phyloP scores from a whole-genome alignment of 2,113 vertebrate genomes.

The Emydocephalus ijimae region DNA sequence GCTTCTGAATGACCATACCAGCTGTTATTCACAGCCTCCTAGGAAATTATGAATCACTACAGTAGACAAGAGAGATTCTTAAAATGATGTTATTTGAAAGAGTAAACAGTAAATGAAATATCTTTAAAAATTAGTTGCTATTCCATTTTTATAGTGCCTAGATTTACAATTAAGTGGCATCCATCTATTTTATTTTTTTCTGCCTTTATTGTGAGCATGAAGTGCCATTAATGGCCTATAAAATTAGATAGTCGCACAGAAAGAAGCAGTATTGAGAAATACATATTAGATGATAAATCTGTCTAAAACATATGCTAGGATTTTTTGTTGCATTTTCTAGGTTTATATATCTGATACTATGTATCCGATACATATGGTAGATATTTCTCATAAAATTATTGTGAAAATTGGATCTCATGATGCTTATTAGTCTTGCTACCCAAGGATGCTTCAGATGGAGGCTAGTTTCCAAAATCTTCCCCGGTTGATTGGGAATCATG shows the following conservation, averaged over 20 bases:
- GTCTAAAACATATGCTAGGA: neutral
- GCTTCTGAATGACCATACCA: constrained; percentile 29
- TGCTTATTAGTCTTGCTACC: neutral
- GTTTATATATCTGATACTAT: neutral
- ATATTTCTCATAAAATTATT: neutral
- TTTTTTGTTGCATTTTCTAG: neutral
- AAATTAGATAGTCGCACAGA: neutral
- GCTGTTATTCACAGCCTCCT: constrained; percentile 24
- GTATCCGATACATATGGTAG: neutral
- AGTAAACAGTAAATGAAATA: constrained; percentile 11
- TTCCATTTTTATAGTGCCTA: neutral
- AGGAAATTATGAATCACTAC: constrained; percentile 30
- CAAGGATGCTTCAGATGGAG: neutral
- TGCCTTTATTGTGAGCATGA: neutral
- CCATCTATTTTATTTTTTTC: neutral
- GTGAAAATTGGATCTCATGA: neutral
- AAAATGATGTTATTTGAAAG: neutral
- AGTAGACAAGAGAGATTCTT: neutral
- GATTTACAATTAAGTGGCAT: neutral
- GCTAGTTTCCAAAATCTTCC: neutral
- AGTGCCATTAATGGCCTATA: neutral
- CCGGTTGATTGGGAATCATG: neutral
- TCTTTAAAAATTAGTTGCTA: neutral
- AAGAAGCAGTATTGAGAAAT: neutral
- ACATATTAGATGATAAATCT: neutral